Conservation (phyloP, 2,888 invertebrate genomes). For the Morpho achilles region DNA sequence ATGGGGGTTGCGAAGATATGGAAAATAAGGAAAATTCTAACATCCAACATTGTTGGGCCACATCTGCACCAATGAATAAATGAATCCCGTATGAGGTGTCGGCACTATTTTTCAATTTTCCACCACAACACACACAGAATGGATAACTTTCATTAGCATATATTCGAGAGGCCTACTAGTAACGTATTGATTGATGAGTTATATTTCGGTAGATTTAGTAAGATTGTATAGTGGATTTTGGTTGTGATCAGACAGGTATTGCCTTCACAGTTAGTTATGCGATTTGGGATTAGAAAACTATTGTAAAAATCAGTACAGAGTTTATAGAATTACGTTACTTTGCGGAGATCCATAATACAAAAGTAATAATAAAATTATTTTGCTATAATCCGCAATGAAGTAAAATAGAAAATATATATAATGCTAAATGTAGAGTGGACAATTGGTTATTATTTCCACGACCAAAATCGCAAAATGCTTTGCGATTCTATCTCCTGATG, state of each 20-base stretch:
- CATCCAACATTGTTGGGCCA: conserved; percentile 26
- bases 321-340: no score
- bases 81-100: conserved; percentile 56
- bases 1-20: no score
- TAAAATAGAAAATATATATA: no score
- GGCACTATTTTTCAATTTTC: conserved; percentile 74
- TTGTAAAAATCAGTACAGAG: no score
- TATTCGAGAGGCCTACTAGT: conserved; percentile 33
- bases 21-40: conserved; percentile 28
- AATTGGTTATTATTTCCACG: no score
- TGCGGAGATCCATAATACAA: no score
- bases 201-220: conserved; percentile 8
- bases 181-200: conserved; percentile 42
- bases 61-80: conserved; percentile 59
- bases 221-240: conserved; percentile 41
- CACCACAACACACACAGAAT: conserved; percentile 64
- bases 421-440: no score
- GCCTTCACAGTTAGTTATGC: conserved; percentile 6
- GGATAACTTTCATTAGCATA: conserved; percentile 55
- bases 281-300: not conserved
- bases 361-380: no score
- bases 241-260: conserved; percentile 32
- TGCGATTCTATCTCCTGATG: no score
- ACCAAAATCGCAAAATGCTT: no score
- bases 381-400: no score